Evolutionary conservation across 1,140 invertebrate species (phyloP), one percentile per base, ranked within the genome.

Genomic region (Ceratina australensis): DNA sequence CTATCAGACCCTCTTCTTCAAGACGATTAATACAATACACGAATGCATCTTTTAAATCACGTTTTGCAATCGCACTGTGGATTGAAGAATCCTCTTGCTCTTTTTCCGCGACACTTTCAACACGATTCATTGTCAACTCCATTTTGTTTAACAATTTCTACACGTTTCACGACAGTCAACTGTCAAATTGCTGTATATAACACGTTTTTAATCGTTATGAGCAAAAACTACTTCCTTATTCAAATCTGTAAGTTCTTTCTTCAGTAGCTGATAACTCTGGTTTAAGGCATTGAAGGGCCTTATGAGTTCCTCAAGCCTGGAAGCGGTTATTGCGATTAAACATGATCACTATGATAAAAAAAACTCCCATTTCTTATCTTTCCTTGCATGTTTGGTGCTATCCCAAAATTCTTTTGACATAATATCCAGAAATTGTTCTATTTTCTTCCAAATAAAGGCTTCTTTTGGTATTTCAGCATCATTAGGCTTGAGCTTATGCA

Each of bases 161-260:
- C n/a, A n/a, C n/a, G n/a, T n/a, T n/a, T n/a, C n/a, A n/a, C n/a
- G n/a, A n/a, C n/a, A n/a, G n/a, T n/a, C n/a, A n/a, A n/a, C n/a
- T n/a, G n/a, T n/a, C n/a, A n/a, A n/a, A n/a, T n/a, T n/a, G n/a
- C n/a, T n/a, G n/a, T n/a, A n/a, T n/a, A n/a, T n/a, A n/a, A n/a
- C n/a, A n/a, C n/a, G n/a, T n/a, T n/a, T n/a, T n/a, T n/a, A 94
- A 94, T 99, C 99, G 93, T 99, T 99, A 93, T 99, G 99, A 90
- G 96, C 96, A 93, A 99, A 99, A 24, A 99, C 98, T 77, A 98
- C 90, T n/a, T 97, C 96, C 92, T 95, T 97, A 76, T 94, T 90
- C 22, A 96, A 89, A 80, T 92, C 91, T 63, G 93, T 92, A 78
- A 98, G 92, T 80, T 94, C 92, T 28, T 93, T 90, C 89, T 96